phyloP scores from a whole-genome alignment of 2,888 invertebrate genomes.

The Callimorpha dominula region DNA sequence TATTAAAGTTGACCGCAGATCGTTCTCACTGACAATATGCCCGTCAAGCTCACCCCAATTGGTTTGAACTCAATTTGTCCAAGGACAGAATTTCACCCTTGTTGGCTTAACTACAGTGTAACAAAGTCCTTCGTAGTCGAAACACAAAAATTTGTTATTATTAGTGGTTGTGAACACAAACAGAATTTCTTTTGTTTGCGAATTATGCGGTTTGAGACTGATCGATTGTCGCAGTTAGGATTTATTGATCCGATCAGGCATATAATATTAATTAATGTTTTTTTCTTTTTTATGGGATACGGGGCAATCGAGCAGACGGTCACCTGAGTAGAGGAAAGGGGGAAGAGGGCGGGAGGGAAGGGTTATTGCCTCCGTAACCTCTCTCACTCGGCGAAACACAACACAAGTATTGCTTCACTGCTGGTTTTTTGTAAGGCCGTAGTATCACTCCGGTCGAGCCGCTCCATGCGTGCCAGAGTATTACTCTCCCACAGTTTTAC shows the following conservation, averaged over 20 bases:
- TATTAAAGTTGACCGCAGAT: not conserved
- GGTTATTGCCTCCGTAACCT: no score
- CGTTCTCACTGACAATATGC: not conserved
- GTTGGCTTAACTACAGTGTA: constrained; percentile 27
- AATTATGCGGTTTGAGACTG: constrained; percentile 19
- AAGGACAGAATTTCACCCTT: constrained; percentile 19
- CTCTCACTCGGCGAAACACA: no score
- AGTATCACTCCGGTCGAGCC: no score
- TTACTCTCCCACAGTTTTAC: no score
- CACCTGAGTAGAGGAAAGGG: no score
- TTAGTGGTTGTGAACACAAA: constrained; percentile 22
- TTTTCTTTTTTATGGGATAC: no score
- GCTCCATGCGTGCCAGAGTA: no score
- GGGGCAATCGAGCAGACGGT: no score
- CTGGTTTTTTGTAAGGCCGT: no score
- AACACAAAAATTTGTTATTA: constrained; percentile 38
- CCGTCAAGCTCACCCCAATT: constrained; percentile 7
- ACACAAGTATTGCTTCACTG: no score
- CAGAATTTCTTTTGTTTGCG: not conserved
- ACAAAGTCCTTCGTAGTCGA: constrained; percentile 29
- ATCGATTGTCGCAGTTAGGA: constrained; percentile 34
- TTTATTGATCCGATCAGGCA: not conserved
- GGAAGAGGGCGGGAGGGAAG: no score
- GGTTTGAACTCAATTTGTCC: constrained; percentile 19
- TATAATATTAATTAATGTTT: not conserved